Conservation (phyloP, 1,140 invertebrate species). For the Cryptotermes secundus region DNA sequence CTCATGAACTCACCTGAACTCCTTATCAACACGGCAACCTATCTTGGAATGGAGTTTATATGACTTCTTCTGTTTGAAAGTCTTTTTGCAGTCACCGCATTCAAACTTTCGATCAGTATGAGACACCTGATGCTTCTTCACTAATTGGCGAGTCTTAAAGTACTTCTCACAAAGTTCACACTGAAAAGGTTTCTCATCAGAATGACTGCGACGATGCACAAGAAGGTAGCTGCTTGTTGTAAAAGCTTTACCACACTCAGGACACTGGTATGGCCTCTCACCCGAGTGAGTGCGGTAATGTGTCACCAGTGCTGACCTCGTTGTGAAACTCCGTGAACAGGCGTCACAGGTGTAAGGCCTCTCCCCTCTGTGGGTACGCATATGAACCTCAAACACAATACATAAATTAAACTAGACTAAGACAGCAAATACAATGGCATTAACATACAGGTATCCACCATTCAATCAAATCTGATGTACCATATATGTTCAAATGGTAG, state of each 20-base stretch:
- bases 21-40: no score
- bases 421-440: no score
- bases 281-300: constrained; percentile 70
- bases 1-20: no score
- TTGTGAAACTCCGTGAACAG: constrained; percentile 68
- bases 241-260: constrained; percentile 65
- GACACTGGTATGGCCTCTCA: constrained; percentile 63
- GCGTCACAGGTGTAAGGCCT: constrained; percentile 62
- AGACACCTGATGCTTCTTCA: constrained; percentile 51
- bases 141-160: constrained; percentile 44
- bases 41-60: no score
- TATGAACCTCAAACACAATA: constrained; percentile 52
- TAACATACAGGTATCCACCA: no score
- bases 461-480: no score
- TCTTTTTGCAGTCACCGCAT: background rate
- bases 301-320: constrained; percentile 65
- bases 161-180: constrained; percentile 43
- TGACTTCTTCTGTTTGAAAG: no score
- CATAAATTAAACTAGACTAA: no score
- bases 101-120: constrained; percentile 50
- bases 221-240: constrained; percentile 69
- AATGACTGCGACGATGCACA: constrained; percentile 57
- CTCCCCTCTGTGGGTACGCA: constrained; percentile 49
- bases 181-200: constrained; percentile 42
- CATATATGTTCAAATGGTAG: no score